Conservation (phyloP, 1,140 invertebrate species). For the Metopolophium dirhodum region DNA sequence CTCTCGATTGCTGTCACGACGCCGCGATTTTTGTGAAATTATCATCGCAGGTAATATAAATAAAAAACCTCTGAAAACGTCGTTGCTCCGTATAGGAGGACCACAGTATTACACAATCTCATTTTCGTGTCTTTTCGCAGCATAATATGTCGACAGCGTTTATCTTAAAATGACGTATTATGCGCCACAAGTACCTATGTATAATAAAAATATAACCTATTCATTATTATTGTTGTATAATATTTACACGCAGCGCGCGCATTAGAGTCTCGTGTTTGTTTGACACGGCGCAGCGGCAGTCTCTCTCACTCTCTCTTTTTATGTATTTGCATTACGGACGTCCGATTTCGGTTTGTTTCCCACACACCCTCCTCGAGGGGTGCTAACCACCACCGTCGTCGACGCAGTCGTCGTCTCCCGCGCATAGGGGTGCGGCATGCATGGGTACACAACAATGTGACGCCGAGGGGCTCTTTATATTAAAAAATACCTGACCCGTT, state of each 20-base stretch:
- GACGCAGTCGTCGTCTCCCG: background rate
- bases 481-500: slow-evolving; percentile 14
- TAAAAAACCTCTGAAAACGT: too few species aligned
- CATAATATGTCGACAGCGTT: background rate
- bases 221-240: background rate
- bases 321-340: background rate
- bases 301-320: background rate
- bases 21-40: background rate
- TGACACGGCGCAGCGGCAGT: background rate
- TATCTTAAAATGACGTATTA: background rate
- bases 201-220: background rate
- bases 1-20: background rate
- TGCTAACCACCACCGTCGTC: background rate
- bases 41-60: background rate
- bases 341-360: slow-evolving; percentile 41
- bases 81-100: background rate
- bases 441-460: background rate
- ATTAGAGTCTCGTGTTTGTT: background rate
- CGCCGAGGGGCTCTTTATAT: background rate
- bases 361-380: slow-evolving; percentile 25
- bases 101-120: background rate
- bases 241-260: background rate
- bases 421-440: background rate
- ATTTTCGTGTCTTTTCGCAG: background rate
- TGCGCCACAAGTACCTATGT: background rate